These are phyloP conservation scores for Corythoichthys haematopterus DNA, from an alignment of 2,113 vertebrate genomes.

Conservation along the genomic window DNA sequence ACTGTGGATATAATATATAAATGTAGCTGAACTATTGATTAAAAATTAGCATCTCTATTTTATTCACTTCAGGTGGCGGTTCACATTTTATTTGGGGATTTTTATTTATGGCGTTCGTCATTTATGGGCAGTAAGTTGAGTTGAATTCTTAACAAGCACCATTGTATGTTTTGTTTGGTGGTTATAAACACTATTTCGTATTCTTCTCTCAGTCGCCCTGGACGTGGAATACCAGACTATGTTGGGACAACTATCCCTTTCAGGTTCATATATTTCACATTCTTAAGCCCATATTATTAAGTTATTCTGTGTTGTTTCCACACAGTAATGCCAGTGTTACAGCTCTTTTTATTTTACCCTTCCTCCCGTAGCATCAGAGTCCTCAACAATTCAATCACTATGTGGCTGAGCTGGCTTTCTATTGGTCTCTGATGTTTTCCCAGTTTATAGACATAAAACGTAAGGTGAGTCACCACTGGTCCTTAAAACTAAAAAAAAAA, in stretches of 20 bases:
- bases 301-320: background rate
- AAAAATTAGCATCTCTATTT: background rate
- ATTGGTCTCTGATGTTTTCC: constrained; percentile 91
- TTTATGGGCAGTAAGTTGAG: constrained; percentile 84
- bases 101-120: constrained; percentile 85
- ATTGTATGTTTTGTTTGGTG: background rate
- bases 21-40: background rate
- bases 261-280: constrained; percentile 73
- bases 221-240: constrained; percentile 88
- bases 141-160: background rate
- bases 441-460: constrained; percentile 91
- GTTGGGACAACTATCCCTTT: constrained; percentile 87
- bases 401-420: constrained; percentile 85
- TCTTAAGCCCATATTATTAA: background rate
- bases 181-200: background rate
- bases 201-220: constrained; percentile 77
- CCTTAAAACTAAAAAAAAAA: background rate
- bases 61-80: constrained; percentile 82
- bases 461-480: constrained; percentile 79
- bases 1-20: too few relatives aligned
- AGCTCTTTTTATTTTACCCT: constrained; percentile 35
- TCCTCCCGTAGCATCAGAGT: constrained; percentile 74
- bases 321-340: constrained; percentile 13
- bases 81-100: constrained; percentile 86
- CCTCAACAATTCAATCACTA: constrained; percentile 87